phyloP scores from a whole-genome alignment of 2,797 vertebrate species.

The Trachops cirrhosus region DNA sequence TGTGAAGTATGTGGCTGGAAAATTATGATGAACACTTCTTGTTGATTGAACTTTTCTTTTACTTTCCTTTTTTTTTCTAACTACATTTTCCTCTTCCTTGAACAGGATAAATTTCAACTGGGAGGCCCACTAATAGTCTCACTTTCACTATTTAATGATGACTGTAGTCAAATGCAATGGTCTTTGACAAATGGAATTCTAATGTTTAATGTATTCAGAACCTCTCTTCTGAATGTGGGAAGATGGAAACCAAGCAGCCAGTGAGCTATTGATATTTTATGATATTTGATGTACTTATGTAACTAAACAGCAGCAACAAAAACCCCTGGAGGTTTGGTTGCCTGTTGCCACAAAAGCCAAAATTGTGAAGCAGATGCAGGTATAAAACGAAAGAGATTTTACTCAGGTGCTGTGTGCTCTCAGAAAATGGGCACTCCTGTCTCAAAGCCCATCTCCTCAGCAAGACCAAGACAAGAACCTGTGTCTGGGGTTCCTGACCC shows the following conservation, averaged over 20 bases:
- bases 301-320: not conserved
- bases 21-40: not conserved
- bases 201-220: slow-evolving; percentile 29
- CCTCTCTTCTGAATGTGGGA: not conserved
- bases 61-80: not conserved
- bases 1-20: not conserved
- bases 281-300: not conserved
- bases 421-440: not conserved
- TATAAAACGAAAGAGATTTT: not conserved
- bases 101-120: slow-evolving; percentile 51
- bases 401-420: not conserved
- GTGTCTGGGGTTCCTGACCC: not conserved
- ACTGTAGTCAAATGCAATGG: slow-evolving; percentile 47
- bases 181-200: slow-evolving; percentile 55
- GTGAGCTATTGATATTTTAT: not conserved
- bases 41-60: not conserved
- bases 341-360: not conserved
- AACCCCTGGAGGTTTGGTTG: not conserved
- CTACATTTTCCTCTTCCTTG: slow-evolving; percentile 50
- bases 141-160: slow-evolving; percentile 44
- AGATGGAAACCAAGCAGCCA: not conserved
- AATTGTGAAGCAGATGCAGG: not conserved
- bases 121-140: not conserved
- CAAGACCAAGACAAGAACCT: not conserved
- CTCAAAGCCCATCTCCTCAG: not conserved